Evolutionary conservation across 2,797 vertebrate genomes (phyloP).

Genomic region (Acestrorhynchus altus): DNA sequence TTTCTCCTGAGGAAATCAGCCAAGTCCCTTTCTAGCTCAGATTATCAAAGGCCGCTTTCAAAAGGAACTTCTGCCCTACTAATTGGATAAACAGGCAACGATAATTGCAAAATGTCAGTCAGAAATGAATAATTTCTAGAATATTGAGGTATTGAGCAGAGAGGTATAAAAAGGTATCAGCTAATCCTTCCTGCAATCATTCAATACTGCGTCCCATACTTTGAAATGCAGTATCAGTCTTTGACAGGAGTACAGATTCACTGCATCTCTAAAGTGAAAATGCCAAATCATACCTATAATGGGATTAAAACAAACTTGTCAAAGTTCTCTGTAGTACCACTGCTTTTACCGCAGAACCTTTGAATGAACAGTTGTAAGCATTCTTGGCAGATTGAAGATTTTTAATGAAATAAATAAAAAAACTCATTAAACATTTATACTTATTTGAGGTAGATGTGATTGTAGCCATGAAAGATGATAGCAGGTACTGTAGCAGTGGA

Average conservation of each 20-base stretch:
- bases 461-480: too few species aligned
- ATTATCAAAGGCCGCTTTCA: not conserved
- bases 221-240: not conserved
- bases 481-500: too few species aligned
- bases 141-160: not conserved
- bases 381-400: too few species aligned
- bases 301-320: not conserved
- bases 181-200: not conserved
- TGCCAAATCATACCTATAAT: not conserved
- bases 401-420: too few species aligned
- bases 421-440: too few species aligned
- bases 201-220: too few species aligned
- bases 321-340: too few species aligned
- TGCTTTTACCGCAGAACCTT: too few species aligned
- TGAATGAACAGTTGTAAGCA: too few species aligned
- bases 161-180: not conserved
- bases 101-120: not conserved
- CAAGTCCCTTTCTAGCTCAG: not conserved
- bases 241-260: not conserved
- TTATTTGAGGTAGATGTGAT: too few species aligned
- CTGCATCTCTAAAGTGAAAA: not conserved
- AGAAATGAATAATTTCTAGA: not conserved
- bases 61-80: conserved; percentile 4
- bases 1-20: not conserved
- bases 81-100: not conserved